Conservation (phyloP, 2,113 vertebrate genomes). For the Leptosomus discolor region DNA sequence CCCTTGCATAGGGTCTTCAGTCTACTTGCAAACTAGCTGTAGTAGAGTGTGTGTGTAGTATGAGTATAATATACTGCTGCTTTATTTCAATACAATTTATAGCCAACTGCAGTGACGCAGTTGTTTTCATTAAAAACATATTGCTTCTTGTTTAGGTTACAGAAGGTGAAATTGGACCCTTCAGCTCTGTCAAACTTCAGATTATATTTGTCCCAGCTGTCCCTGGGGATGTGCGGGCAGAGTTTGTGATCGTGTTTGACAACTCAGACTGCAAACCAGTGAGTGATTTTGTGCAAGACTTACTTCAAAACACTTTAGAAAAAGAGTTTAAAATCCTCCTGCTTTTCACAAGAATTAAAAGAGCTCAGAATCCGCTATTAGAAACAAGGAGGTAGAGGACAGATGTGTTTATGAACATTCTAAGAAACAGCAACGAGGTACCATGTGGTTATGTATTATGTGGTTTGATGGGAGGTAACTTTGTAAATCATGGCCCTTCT, state of each 20-base stretch:
- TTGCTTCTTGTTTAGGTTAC: constrained; percentile 66
- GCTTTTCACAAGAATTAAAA: not conserved
- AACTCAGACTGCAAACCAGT: constrained; percentile 78
- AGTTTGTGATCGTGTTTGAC: constrained; percentile 82
- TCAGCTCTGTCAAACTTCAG: constrained; percentile 81
- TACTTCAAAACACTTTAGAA: not conserved
- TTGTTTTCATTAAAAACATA: not conserved
- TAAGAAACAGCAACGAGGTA: not conserved
- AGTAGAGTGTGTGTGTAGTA: not conserved
- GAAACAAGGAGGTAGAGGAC: not conserved
- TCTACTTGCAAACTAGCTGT: not conserved
- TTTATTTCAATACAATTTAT: not conserved
- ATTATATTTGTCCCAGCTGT: constrained; percentile 82
- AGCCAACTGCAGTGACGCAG: not conserved
- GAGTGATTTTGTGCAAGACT: constrained; percentile 40
- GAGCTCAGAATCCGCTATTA: not conserved
- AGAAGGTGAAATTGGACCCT: constrained; percentile 82
- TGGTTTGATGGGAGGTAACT: not conserved
- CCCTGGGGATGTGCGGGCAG: constrained; percentile 74
- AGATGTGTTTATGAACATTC: not conserved
- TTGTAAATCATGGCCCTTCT: not conserved
- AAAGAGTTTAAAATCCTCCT: not conserved
- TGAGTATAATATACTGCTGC: not conserved
- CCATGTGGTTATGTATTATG: not conserved
- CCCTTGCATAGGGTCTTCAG: not conserved